phyloP scores from a whole-genome alignment of 2,797 vertebrate genomes.

The Sitta carolinensis region DNA sequence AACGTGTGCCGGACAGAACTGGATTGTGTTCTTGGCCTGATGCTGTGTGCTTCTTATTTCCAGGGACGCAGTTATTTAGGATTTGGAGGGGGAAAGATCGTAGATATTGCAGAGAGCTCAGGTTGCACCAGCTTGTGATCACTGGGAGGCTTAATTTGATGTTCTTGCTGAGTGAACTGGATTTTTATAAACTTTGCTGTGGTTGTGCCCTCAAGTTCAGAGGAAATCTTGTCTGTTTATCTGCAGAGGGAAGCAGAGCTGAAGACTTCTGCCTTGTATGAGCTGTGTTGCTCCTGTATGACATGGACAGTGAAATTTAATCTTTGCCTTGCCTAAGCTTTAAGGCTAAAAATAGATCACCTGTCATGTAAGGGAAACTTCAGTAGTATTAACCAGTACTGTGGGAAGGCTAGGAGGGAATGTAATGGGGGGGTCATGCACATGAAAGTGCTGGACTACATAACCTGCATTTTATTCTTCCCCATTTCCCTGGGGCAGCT shows the following conservation, averaged over 20 bases:
- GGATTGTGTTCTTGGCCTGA: not conserved
- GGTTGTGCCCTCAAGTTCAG: not conserved
- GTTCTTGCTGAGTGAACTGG: not conserved
- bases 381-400: not conserved
- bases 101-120: not conserved
- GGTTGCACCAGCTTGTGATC: not conserved
- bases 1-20: fast-evolving
- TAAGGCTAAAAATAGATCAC: not conserved
- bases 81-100: not conserved
- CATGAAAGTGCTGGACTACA: not conserved
- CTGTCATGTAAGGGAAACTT: not conserved
- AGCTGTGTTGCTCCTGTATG: not conserved
- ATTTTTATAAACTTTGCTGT: not conserved
- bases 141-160: not conserved
- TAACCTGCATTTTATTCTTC: not conserved
- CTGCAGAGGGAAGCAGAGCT: not conserved
- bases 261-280: not conserved
- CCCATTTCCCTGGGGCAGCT: not conserved
- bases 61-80: not conserved
- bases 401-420: not conserved
- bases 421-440: not conserved
- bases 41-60: not conserved
- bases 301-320: not conserved
- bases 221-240: not conserved
- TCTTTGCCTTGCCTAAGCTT: not conserved